Base-by-base conservation (phyloP, 2,113 vertebrate genomes). In the Pangasianodon hypophthalmus region DNA sequence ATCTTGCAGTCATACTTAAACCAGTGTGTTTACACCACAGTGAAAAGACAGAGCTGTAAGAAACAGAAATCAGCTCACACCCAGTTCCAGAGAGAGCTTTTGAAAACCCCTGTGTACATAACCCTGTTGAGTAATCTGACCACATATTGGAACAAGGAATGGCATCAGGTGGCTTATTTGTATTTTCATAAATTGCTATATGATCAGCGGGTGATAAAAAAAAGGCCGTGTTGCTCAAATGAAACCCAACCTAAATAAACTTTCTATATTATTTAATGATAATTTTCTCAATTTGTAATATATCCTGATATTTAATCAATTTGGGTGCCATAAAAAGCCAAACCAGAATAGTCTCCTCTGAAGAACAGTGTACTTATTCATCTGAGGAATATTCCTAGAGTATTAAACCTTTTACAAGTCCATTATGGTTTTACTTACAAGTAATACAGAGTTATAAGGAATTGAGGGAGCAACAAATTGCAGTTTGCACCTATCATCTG, bases 11-110 rank as follows among this genome's bases (percentile, higher is more conserved):
- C 56, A 3, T 62, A 71, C 71, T 46, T 79, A n/a, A 50, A 75
- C 14, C 18, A 2, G 18, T 32, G 26, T 85, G 10, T 71, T 69
- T 86, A 52, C 2, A 21, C 16, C 18, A 48, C 5, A 52, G 89
- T 88, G 83, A 79, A 29, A 29, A 87, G 84, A 1, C 10, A 26
- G 79, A 91, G n/a, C 60, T 58, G 71, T 92, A 44, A 94, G 93
- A 94, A 93, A 94, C 87, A 92, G 19, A 84, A 84, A 93, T 92
- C 88, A 87, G 60, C 86, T 85, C 92, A 88, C 94, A 93, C 93
- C 92, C 92, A 87, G 84, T 93, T 87, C 86, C 44, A 67, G 24
- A 87, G 37, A 92, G 90, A 92, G 92, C 89, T 91, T 92, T 87
- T 37, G 88, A 92, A 84, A 84, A 91, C 88, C 94, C 91, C 84